phyloP scores from a whole-genome alignment of 1,140 invertebrate genomes.

The Whitmania pigra region DNA sequence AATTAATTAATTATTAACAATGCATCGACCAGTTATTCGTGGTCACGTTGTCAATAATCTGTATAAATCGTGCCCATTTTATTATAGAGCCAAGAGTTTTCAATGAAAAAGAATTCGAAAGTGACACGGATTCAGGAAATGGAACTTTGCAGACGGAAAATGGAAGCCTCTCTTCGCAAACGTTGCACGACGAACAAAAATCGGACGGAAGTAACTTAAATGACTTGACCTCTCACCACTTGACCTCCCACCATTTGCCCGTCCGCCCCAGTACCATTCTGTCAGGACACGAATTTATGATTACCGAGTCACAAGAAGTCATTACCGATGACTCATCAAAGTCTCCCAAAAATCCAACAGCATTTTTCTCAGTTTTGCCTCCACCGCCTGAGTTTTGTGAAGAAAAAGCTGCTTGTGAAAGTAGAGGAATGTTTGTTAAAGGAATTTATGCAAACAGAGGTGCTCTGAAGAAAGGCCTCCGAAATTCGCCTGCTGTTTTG shows the following conservation, averaged over 20 bases:
- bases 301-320: neutral
- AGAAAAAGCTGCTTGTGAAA: neutral
- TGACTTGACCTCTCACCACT: neutral
- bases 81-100: neutral
- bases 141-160: neutral
- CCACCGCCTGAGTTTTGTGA: no score
- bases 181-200: neutral
- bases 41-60: no score
- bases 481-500: neutral
- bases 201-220: neutral
- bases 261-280: neutral
- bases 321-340: neutral
- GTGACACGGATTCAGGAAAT: constrained; percentile 4
- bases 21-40: no score
- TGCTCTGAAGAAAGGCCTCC: neutral
- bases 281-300: neutral
- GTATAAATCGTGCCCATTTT: no score
- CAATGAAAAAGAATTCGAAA: neutral
- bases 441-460: neutral
- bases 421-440: neutral
- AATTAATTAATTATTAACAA: no score
- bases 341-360: neutral
- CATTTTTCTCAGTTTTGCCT: neutral
- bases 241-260: neutral
- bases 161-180: neutral